Base-by-base conservation (phyloP, 92 coral and sea anemone genomes). In the Bergia puertoricense region DNA sequence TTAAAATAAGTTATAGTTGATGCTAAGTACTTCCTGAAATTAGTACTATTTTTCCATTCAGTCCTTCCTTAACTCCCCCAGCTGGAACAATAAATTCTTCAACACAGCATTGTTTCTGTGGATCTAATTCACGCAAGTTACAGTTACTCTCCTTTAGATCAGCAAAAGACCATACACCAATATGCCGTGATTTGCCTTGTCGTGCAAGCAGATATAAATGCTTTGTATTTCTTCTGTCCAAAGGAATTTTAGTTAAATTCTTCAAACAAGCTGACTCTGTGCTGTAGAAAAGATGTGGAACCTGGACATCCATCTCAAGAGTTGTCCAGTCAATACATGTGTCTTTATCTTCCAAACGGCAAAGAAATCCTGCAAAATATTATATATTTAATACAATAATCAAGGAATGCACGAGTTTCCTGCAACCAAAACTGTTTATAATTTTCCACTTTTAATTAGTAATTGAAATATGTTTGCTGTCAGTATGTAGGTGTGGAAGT, bases 141-240 rank as follows among this genome's bases (percentile, higher is more conserved):
- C 67, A 89, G 88, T 95, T 97, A 57, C 99, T 97, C 62, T 91
- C 89, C 76, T 88, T 76, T 46, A 97, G 76, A 42, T 89, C 76
- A 6, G 75, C 84, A 80, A 92, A 88, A 36, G 94, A 46, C 99
- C 99, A 97, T 43, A 97, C 80, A 41, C 92, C 99, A 51, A 88
- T 88, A 85, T 97, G 98, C 65, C 94, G 92, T 44, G 99, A 97
- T 79, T 97, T 97, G 11, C 98, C 96, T 48, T 97, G 99, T 77
- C 90, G 92, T 0, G 93, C 96, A 81, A 96, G 88, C 57, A 97
- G 81, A 37, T 92, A 80, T 68, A 91, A 79, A 69, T 90, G 88
- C 42, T 77, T 81, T 22, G 76, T 82, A 22, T 71, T 81, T 45
- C 88, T 54, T 77, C 51, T 82, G 6, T 40, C 11, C 23, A 6